Evolutionary conservation across 2,797 vertebrate genomes (phyloP).

Genomic region (Prionace glauca): DNA sequence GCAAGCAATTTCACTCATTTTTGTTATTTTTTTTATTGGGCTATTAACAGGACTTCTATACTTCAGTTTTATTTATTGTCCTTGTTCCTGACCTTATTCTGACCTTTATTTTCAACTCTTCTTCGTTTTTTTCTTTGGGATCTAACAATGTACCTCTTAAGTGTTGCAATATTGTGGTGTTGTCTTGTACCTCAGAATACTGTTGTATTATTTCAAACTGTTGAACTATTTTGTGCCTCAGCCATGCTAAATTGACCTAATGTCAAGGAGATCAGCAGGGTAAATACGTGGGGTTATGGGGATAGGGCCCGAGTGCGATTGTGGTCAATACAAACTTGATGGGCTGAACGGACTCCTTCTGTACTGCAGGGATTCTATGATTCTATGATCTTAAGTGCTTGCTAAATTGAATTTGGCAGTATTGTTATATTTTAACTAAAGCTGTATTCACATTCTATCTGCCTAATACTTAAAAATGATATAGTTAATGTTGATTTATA

Average conservation of each 20-base stretch:
- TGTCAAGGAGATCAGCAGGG: no score
- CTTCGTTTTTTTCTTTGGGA: neutral
- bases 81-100: neutral
- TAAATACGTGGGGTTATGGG: no score
- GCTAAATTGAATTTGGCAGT: neutral
- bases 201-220: neutral
- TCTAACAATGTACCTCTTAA: neutral
- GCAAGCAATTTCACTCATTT: neutral
- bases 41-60: neutral
- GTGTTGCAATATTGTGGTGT: neutral
- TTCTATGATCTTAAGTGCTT: no score
- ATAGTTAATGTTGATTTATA: neutral
- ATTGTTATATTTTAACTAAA: neutral
- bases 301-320: no score
- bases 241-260: no score
- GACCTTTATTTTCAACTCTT: neutral
- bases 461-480: no score
- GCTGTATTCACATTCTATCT: neutral
- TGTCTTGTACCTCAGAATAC: neutral
- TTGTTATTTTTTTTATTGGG: neutral
- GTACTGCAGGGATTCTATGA: no score
- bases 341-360: no score
- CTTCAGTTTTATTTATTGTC: neutral
- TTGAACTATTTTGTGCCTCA: neutral
- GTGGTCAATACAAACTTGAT: no score